Percentiles rank a stretch among this genome's conserved stretches.
Conservation (phyloP, 2,113 vertebrate species). For the Serinus canaria region DNA sequence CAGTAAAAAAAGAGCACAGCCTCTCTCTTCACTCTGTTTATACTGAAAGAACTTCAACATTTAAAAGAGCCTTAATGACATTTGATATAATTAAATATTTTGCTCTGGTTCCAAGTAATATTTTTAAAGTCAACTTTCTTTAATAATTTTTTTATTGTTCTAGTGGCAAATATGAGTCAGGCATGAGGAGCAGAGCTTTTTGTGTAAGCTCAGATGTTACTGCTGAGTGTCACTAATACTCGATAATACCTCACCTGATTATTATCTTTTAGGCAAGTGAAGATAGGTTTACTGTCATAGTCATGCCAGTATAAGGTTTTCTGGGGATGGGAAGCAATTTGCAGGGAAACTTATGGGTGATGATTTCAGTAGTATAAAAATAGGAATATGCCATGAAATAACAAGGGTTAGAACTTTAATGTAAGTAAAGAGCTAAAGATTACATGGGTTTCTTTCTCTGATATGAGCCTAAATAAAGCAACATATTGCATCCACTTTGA, state of each 20-base stretch:
- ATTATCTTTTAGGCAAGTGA: neutral
- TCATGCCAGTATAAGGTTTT: neutral
- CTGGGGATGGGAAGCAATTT: neutral
- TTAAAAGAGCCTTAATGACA: neutral
- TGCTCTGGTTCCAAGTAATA: neutral
- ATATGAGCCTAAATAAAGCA: constrained; percentile 72
- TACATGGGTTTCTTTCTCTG: constrained; percentile 39
- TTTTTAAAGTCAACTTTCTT: constrained; percentile 11
- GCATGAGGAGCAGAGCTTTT: neutral
- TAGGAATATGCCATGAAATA: neutral
- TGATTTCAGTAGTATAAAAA: neutral
- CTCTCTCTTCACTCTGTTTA: neutral
- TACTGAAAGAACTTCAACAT: neutral
- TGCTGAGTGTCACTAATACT: neutral
- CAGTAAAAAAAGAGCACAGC: neutral
- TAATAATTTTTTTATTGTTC: constrained; percentile 4
- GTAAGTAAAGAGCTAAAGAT: neutral
- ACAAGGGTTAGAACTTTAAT: neutral
- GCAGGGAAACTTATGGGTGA: neutral
- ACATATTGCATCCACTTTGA: constrained; percentile 60
- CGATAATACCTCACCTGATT: neutral
- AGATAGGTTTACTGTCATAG: neutral
- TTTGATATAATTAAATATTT: neutral
- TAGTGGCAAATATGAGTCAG: neutral
- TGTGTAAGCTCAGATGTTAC: neutral